phyloP scores from a whole-genome alignment of 2,113 vertebrate genomes.

The Etheostoma spectabile region DNA sequence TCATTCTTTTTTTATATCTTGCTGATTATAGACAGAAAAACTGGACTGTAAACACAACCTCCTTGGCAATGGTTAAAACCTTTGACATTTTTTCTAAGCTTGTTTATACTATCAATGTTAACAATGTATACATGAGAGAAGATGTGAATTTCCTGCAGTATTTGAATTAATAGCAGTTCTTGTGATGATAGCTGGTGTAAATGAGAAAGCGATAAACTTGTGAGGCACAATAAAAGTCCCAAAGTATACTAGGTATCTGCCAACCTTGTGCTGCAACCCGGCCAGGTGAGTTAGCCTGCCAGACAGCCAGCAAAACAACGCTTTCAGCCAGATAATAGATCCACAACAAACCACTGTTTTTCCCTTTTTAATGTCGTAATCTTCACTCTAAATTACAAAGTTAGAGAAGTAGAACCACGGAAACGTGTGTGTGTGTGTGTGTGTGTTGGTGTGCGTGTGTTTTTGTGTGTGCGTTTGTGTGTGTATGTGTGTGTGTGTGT shows the following conservation, averaged over 20 bases:
- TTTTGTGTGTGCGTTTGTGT: slow-evolving; percentile 8
- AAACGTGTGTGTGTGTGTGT: slow-evolving; percentile 23
- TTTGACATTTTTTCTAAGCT: too few relatives aligned
- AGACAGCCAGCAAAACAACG: slow-evolving; percentile 22
- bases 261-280: not conserved
- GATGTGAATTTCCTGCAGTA: not conserved
- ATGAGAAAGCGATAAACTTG: not conserved
- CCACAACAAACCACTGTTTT: slow-evolving; percentile 13
- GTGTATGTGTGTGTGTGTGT: not conserved
- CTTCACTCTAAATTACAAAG: slow-evolving; percentile 61
- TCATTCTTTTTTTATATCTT: not conserved
- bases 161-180: not conserved
- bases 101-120: not conserved
- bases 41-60: not conserved
- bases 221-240: not conserved
- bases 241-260: not conserved
- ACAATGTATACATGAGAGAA: not conserved
- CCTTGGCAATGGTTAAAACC: not conserved
- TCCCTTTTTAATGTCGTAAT: slow-evolving; percentile 25
- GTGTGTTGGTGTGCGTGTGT: slow-evolving; percentile 4
- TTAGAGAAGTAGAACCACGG: slow-evolving; percentile 42
- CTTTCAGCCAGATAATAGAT: slow-evolving; percentile 10
- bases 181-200: not conserved
- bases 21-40: not conserved
- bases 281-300: not conserved